phyloP scores from a whole-genome alignment of 2,888 invertebrate genomes.

The Dryobota labecula region DNA sequence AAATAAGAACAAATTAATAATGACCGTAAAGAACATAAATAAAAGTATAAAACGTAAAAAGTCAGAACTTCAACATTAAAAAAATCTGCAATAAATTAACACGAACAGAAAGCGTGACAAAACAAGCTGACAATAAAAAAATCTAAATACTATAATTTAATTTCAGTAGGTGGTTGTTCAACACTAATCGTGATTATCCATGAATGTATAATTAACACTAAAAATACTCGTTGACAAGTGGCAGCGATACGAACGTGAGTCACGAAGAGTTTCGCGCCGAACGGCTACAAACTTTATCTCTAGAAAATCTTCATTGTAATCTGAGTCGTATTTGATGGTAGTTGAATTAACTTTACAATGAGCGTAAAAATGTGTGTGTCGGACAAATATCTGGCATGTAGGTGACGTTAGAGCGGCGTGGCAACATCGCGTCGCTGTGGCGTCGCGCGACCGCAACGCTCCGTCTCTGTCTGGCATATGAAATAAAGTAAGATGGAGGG shows the following conservation, averaged over 20 bases:
- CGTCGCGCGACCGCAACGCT: constrained; percentile 60
- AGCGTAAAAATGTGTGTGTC: constrained; percentile 32
- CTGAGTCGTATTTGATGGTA: not conserved
- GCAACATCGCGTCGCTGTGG: constrained; percentile 73
- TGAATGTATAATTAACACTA: constrained; percentile 72
- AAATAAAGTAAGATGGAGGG: constrained; percentile 51
- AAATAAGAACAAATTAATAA: constrained; percentile 40
- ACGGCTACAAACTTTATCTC: constrained; percentile 55
- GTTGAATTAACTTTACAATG: constrained; percentile 25
- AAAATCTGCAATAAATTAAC: constrained; percentile 42
- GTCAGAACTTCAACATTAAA: constrained; percentile 2
- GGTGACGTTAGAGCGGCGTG: constrained; percentile 64
- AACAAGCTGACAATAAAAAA: constrained; percentile 47
- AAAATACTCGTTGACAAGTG: constrained; percentile 74
- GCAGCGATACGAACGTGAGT: constrained; percentile 62
- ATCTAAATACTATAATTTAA: constrained; percentile 46
- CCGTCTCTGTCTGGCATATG: constrained; percentile 62
- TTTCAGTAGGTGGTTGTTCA: constrained; percentile 56
- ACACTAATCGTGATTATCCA: constrained; percentile 71
- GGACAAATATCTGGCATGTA: constrained; percentile 59
- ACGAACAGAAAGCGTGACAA: constrained; percentile 61
- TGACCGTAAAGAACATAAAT: constrained; percentile 5
- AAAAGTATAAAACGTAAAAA: constrained; percentile 8
- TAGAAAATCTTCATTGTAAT: constrained; percentile 14
- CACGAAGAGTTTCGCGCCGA: constrained; percentile 66